phyloP scores from a whole-genome alignment of 2,797 vertebrate species.

The Neopelma chrysocephalum region DNA sequence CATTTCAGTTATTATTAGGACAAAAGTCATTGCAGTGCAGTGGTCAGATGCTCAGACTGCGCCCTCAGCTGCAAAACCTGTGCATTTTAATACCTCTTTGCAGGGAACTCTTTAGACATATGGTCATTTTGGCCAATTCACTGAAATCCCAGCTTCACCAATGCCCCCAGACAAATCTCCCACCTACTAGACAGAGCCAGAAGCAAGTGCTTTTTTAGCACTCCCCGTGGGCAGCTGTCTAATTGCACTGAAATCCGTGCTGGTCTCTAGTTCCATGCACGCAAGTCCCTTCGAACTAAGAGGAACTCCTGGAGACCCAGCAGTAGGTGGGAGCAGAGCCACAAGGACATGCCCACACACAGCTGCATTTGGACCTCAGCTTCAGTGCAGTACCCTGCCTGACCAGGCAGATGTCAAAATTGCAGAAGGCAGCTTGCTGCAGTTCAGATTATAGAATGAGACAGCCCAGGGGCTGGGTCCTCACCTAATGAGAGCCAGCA shows the following conservation, averaged over 20 bases:
- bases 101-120: background rate
- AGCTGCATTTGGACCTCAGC: accelerated
- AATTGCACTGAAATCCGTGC: background rate
- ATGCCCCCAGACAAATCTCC: background rate
- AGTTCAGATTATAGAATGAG: background rate
- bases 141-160: background rate
- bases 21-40: conserved; percentile 10
- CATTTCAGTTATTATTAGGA: conserved; percentile 50
- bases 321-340: background rate
- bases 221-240: background rate
- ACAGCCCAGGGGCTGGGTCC: background rate
- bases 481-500: background rate
- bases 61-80: background rate
- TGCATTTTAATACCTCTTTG: background rate
- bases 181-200: background rate
- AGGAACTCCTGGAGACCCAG: background rate
- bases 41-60: background rate
- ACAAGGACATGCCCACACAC: accelerated
- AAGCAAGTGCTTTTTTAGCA: background rate
- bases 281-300: background rate
- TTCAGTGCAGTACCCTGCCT: background rate
- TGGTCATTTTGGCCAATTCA: background rate
- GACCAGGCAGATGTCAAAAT: background rate
- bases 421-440: background rate
- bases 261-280: background rate